phyloP scores from a whole-genome alignment of 1,140 invertebrate genomes.

The Pissodes strobi region DNA sequence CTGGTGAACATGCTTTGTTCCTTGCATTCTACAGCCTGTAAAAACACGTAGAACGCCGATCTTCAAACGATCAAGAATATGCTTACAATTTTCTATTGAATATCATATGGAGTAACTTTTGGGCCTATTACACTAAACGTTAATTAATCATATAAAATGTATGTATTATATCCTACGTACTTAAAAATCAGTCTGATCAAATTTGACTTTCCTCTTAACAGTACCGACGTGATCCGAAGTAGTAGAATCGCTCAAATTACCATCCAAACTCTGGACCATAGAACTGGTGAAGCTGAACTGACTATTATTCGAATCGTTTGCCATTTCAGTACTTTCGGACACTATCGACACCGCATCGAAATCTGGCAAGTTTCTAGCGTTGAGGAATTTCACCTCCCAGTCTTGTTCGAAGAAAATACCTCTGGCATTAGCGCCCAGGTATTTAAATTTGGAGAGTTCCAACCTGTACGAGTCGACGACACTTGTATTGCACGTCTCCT shows the following conservation, averaged over 20 bases:
- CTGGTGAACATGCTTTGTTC: too few species aligned
- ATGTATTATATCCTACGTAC: too few species aligned
- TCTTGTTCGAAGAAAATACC: slow-evolving; percentile 41
- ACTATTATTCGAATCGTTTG: slow-evolving; percentile 25
- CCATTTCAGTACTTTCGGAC: slow-evolving; percentile 29
- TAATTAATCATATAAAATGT: too few species aligned
- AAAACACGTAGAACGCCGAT: too few species aligned
- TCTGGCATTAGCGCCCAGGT: slow-evolving; percentile 57
- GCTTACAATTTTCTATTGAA: too few species aligned
- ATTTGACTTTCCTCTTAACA: slow-evolving; percentile 18
- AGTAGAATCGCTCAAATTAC: slow-evolving; percentile 35
- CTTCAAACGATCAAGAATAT: too few species aligned
- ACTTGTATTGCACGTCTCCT: slow-evolving; percentile 31
- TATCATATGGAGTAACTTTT: too few species aligned
- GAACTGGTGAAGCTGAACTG: slow-evolving; percentile 57
- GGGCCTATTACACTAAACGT: too few species aligned
- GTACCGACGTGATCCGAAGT: neutral
- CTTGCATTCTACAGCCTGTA: too few species aligned
- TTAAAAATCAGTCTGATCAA: slow-evolving; percentile 33
- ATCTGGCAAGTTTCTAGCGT: slow-evolving; percentile 35
- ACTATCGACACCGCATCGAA: slow-evolving; percentile 34
- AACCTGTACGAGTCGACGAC: slow-evolving; percentile 52
- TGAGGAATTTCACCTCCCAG: slow-evolving; percentile 34
- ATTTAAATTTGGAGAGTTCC: slow-evolving; percentile 62
- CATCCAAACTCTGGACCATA: slow-evolving; percentile 53